A percentile compares a stretch with the other conserved stretches of the same genome.
Conservation (phyloP, 2,113 vertebrate genomes). For the Lucifuga dentata region DNA sequence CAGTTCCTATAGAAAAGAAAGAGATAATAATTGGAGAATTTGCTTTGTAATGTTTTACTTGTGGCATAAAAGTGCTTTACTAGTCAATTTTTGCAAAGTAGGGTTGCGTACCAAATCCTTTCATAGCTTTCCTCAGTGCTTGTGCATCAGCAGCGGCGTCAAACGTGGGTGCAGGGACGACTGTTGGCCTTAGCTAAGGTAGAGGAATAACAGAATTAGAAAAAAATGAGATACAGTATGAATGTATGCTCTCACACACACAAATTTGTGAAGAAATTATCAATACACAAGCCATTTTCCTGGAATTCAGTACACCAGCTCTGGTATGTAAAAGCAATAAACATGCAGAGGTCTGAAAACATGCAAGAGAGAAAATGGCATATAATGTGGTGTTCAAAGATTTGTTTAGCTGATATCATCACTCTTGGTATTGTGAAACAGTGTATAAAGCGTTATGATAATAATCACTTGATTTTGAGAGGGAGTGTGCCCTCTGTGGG, state of each 20-base stretch:
- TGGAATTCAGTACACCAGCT: constrained; percentile 10
- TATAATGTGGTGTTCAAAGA: background rate
- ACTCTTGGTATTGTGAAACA: constrained; percentile 8
- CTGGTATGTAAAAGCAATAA: background rate
- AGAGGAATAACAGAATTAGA: constrained; percentile 3
- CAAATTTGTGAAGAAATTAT: background rate
- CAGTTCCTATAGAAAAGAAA: constrained; percentile 84
- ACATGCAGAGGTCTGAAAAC: constrained; percentile 37
- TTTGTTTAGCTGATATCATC: background rate
- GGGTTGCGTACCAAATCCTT: constrained; percentile 88
- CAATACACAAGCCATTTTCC: background rate
- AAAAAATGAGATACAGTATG: constrained; percentile 4
- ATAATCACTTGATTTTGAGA: constrained; percentile 41
- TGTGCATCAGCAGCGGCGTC: constrained; percentile 90
- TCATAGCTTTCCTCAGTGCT: constrained; percentile 96
- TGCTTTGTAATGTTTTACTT: background rate
- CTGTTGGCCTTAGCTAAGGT: constrained; percentile 87
- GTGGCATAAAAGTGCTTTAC: background rate
- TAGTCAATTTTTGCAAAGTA: background rate
- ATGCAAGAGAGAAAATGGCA: constrained; percentile 22
- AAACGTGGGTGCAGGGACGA: constrained; percentile 79
- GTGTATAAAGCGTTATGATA: constrained; percentile 19
- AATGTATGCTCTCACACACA: background rate
- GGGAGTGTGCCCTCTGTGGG: constrained; percentile 31
- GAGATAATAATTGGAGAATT: background rate